Conservation (phyloP, 2,113 vertebrate species). For the Rhinopomastus cyanomelas region DNA sequence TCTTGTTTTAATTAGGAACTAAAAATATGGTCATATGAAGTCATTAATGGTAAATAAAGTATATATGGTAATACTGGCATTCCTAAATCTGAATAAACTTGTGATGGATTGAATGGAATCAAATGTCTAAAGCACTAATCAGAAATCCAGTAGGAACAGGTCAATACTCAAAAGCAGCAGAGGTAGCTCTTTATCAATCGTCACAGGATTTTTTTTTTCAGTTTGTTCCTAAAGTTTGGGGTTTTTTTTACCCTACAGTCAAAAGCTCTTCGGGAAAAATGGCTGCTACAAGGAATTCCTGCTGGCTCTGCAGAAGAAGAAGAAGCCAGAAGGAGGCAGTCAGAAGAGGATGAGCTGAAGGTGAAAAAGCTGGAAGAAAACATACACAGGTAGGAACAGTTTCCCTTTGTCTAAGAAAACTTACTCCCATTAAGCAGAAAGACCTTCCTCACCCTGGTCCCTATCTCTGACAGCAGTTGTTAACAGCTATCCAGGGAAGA, state of each 20-base stretch:
- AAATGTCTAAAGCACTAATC: neutral
- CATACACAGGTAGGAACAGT: conserved; percentile 84
- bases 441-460: neutral
- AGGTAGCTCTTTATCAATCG: neutral
- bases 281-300: conserved; percentile 93
- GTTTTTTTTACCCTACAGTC: conserved; percentile 77
- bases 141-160: neutral
- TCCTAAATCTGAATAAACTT: neutral
- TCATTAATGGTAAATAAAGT: neutral
- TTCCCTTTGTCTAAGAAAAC: neutral
- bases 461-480: neutral
- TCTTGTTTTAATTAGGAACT: neutral
- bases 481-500: neutral
- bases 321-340: conserved; percentile 84
- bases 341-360: conserved; percentile 90
- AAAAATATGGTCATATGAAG: neutral
- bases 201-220: neutral
- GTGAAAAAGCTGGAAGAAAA: conserved; percentile 89
- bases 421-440: neutral
- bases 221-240: neutral
- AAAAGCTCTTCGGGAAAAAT: conserved; percentile 95
- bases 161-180: neutral
- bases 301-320: conserved; percentile 84
- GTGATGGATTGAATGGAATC: neutral
- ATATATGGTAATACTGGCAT: neutral